Base-by-base conservation (phyloP, 2,113 vertebrate species). In the Craseonycteris thonglongyai region DNA sequence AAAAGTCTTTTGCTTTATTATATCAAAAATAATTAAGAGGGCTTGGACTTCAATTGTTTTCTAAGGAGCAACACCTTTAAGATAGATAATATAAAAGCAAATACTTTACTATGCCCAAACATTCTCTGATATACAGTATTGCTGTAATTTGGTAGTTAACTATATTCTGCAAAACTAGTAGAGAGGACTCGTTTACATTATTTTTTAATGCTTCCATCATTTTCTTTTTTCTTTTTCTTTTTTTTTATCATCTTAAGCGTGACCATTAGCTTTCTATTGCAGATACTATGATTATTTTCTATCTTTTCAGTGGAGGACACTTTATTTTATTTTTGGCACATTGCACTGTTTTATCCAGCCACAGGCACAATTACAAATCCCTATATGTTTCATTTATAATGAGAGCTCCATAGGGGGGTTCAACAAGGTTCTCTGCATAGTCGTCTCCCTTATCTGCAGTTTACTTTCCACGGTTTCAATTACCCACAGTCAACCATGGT, bases 371-470 rank as follows among this genome's bases (percentile, higher is more conserved):
- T 84, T 96, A 87, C 90, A 96, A 96, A 94, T 84, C 93, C 54
- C 80, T 95, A 94, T 93, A 96, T 92, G 90, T 88, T 93, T 92
- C 61, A 93, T 96, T 93, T 54, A 88, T 93, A 94, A 97, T 87
- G 90, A 93, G 76, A 91, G 40, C 75, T 94, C 90, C 59, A 45
- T 87, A 56, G 76, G 93, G 71, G 49, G 38, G 95, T 96, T 95
- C 95, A 92, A 49, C 66, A 82, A 96, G 84, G 78, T 95, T 95
- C 91, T 95, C 83, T 61, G 22, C 22, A 13, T 18, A 81, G 78
- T 81, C 33, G 18, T 18, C 58, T 61, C 40, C 40, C 56, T 81
- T 81, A 42, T 45, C 56, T 11, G 4, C 2, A 22, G 54, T 42
- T 59, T 5, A 80, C 38, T 80, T 42, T 80, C 56, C 78, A 61